Conservation (phyloP, 2,113 vertebrate genomes). For the Gymnobelideus leadbeateri region DNA sequence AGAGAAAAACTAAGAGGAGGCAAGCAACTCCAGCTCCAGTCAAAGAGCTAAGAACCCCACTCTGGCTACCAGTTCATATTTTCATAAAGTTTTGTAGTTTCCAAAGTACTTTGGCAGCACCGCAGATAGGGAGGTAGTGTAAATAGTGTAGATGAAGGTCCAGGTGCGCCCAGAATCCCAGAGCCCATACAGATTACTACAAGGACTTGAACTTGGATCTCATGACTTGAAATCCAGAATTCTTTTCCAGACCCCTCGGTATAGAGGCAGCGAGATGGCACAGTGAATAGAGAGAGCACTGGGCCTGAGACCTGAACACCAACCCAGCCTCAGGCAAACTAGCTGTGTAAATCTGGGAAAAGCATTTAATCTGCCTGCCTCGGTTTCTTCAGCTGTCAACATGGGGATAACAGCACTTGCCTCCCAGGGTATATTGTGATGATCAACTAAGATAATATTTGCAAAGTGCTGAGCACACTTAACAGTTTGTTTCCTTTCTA, state of each 20-base stretch:
- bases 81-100: not conserved
- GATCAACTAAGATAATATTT: not conserved
- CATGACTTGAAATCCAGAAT: not conserved
- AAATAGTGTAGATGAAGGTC: not conserved
- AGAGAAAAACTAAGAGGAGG: fast-evolving
- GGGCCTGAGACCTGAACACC: not conserved
- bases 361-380: not conserved
- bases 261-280: not conserved
- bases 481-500: not conserved
- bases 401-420: not conserved
- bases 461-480: not conserved
- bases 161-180: not conserved
- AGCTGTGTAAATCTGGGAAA: not conserved
- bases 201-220: not conserved
- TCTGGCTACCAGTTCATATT: not conserved
- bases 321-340: not conserved
- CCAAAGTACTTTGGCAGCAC: not conserved
- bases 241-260: not conserved
- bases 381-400: not conserved
- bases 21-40: fast-evolving
- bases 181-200: not conserved
- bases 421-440: not conserved
- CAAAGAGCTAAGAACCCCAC: not conserved
- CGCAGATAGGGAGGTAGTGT: not conserved
- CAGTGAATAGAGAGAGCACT: not conserved